Evolutionary conservation across 2,797 vertebrate genomes (phyloP).

Genomic region (Chloroceryle amazona): DNA sequence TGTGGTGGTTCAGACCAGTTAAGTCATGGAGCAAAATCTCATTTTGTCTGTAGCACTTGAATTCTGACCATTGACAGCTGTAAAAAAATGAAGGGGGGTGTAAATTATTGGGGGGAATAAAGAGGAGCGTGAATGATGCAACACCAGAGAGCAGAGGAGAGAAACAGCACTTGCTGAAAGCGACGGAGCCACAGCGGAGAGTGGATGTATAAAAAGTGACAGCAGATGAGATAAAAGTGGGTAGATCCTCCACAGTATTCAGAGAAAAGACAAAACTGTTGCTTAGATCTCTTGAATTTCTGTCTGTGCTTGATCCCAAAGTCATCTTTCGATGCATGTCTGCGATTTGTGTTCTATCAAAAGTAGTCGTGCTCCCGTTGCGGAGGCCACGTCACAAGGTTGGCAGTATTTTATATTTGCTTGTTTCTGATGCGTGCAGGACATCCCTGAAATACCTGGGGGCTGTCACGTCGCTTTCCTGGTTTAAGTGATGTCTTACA

Average conservation of each 20-base stretch:
- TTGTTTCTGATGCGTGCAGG: background rate
- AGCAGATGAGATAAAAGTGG: background rate
- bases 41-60: background rate
- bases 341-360: background rate
- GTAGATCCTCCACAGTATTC: background rate
- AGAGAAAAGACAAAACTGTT: background rate
- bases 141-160: background rate
- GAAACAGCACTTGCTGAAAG: background rate
- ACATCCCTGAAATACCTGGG: background rate
- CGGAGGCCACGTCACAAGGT: fast-evolving
- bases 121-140: background rate
- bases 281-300: background rate
- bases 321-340: background rate
- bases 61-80: background rate
- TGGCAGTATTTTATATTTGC: background rate
- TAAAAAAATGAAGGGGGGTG: background rate
- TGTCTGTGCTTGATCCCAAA: background rate
- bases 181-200: background rate
- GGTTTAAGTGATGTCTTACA: background rate
- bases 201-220: background rate
- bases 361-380: background rate
- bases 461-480: background rate
- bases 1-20: background rate
- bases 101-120: background rate
- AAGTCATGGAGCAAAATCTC: background rate